Evolutionary conservation across 1,140 invertebrate species (phyloP), one percentile per base, ranked within the genome.

Genomic region (Drosophila varians): DNA sequence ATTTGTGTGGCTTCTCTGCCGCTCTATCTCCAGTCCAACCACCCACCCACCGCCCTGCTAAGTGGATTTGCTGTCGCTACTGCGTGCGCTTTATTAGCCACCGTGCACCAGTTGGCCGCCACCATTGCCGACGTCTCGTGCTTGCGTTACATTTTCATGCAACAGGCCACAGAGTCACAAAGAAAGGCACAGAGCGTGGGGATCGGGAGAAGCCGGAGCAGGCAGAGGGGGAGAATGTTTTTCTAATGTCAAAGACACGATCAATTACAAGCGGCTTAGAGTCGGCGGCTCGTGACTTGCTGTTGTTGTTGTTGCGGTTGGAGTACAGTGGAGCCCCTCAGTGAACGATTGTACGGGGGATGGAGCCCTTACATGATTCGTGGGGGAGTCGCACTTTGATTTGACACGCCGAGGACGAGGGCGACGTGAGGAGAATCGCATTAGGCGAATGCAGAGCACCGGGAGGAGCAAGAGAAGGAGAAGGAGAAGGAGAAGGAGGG

Each of bases 181-280:
- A 5, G 8, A 31, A 11, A 28, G 21, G 1, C 2, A 49, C 9
- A 16, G 11, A 5, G 25, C 7, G 31, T 25, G 23, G 34, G 31
- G 31, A 12, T 2, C 31, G 11, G 31, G 31, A 7, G 25, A 7
- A 6, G n/a, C 19, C 9, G 54, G 28, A 19, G 14, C 9, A 8
- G 21, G n/a, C n/a, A n/a, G 25, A 31, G 53, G 19, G 45, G 16
- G 12, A 52, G 52, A 66, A 66, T 66, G 57, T 51, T 74, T 74
- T 74, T 74, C 70, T 74, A 74, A 74, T 74, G 70, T 74, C 70
- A 74, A 74, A 74, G 70, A 74, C 70, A 74, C 70, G 70, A 74
- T 74, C 70, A 74, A 74, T 74, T 74, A 74, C 70, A 74, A 73
- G 57, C 69, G 66, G 52, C 65, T 71, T 70, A 69, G 18, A 73